Percentiles rank a stretch among this genome's conserved stretches.
Evolutionary conservation across 2,888 invertebrate genomes (phyloP).

Genomic region (Tachina lurida): DNA sequence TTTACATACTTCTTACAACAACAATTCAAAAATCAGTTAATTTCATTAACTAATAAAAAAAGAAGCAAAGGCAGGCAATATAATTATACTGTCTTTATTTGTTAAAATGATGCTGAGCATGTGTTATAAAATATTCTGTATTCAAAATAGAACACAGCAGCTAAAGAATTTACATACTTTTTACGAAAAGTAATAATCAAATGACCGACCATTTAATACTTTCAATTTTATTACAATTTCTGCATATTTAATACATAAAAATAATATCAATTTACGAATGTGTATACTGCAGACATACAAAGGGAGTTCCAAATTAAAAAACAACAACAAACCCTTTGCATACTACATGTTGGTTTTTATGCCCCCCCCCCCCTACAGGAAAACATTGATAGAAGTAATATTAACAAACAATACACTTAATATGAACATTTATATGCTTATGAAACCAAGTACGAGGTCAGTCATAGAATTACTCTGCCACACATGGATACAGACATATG

Average conservation of each 20-base stretch:
- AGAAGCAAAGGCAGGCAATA: not conserved
- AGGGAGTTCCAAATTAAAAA: no score
- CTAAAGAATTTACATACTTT: constrained; percentile 8
- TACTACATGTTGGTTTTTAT: constrained; percentile 3
- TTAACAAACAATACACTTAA: not conserved
- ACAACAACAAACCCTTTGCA: constrained; percentile 1
- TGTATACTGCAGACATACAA: no score
- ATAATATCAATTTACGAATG: not conserved
- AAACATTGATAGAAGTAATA: not conserved
- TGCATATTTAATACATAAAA: no score
- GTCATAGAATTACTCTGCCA: no score
- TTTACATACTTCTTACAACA: no score
- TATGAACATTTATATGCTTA: not conserved
- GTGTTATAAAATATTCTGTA: not conserved
- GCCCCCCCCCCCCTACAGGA: not conserved
- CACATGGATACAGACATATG: no score
- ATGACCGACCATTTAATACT: constrained; percentile 28
- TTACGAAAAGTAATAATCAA: not conserved
- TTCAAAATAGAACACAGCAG: no score
- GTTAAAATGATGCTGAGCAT: not conserved
- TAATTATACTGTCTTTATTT: not conserved
- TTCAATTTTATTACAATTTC: no score
- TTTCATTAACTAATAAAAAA: not conserved
- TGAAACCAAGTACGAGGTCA: not conserved
- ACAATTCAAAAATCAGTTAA: no score